Evolutionary conservation across 2,113 vertebrate genomes (phyloP).

Genomic region (Chloropsis cyanopogon): DNA sequence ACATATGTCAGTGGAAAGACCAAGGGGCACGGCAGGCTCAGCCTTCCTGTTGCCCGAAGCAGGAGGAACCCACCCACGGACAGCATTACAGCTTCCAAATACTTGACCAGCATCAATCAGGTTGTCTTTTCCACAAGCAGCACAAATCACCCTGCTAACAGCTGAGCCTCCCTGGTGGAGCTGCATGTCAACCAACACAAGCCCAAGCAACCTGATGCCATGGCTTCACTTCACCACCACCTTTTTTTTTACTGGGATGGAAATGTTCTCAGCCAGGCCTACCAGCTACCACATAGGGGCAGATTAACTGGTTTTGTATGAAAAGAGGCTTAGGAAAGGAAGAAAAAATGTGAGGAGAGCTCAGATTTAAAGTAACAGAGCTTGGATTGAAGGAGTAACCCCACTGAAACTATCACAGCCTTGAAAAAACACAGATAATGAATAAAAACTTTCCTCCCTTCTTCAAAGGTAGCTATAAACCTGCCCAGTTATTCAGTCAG

Average conservation of each 20-base stretch:
- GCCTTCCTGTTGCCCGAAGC: background rate
- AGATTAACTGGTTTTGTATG: background rate
- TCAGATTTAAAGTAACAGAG: background rate
- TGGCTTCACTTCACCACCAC: background rate
- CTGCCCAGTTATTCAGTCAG: background rate
- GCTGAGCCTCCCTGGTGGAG: background rate
- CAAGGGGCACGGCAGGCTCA: background rate
- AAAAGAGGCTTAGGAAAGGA: background rate
- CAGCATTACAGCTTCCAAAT: background rate
- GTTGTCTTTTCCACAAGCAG: background rate
- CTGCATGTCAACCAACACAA: background rate
- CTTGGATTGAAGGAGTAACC: background rate
- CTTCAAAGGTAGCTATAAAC: background rate
- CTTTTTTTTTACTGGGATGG: background rate
- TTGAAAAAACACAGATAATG: background rate
- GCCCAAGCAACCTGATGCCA: background rate
- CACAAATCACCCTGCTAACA: background rate
- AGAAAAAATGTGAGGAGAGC: background rate
- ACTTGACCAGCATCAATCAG: background rate
- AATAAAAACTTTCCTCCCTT: background rate
- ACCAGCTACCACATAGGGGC: background rate
- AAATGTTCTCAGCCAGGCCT: background rate
- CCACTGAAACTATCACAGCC: background rate
- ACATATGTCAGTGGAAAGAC: background rate
- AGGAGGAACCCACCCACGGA: background rate